Evolutionary conservation across 2,113 vertebrate species (phyloP).

Genomic region (Crotalus helleri): DNA sequence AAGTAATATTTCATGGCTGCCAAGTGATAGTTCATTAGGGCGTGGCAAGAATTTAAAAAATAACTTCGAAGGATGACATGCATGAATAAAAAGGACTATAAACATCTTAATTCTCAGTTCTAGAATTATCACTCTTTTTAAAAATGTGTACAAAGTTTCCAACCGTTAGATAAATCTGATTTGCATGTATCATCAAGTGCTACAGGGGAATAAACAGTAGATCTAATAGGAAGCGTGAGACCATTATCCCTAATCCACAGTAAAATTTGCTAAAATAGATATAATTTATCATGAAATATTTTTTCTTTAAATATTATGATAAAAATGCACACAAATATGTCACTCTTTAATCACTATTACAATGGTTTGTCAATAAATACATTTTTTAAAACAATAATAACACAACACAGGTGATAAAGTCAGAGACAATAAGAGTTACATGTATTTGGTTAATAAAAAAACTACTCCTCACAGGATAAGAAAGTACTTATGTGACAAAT

Average conservation of each 20-base stretch:
- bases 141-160: background rate
- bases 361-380: slow-evolving; percentile 13
- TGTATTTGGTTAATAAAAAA: background rate
- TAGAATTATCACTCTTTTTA: background rate
- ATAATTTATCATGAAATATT: background rate
- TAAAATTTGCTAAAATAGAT: background rate
- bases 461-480: background rate
- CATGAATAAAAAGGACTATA: background rate
- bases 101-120: slow-evolving; percentile 6
- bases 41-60: background rate
- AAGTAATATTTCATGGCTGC: background rate
- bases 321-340: background rate
- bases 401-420: background rate
- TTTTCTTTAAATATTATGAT: background rate
- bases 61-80: background rate
- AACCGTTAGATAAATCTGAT: background rate
- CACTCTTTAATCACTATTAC: background rate
- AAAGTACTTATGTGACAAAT: background rate
- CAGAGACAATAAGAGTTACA: slow-evolving; percentile 6
- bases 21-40: background rate
- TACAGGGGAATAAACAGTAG: background rate
- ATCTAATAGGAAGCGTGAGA: background rate
- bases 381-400: slow-evolving; percentile 25
- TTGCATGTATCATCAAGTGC: background rate
- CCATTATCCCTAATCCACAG: background rate